A percentile compares a stretch with the other conserved stretches of the same genome.
These are phyloP conservation scores for Caenorhabditis remanei DNA, from an alignment of 1,140 invertebrate species.

Conservation along the genomic window DNA sequence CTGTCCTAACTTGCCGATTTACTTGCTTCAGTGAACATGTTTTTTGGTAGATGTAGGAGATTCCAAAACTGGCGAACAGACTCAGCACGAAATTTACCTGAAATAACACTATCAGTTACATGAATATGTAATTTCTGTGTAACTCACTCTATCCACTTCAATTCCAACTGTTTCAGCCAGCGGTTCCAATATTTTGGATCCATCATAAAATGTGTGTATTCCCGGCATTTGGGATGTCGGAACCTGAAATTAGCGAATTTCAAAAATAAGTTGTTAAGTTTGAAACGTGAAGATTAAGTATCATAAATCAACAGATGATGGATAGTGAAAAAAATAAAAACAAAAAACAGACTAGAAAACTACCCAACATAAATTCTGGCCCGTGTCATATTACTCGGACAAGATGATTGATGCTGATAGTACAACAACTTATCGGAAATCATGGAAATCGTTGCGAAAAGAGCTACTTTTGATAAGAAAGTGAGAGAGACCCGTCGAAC, in stretches of 20 bases:
- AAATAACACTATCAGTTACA: slow-evolving; percentile 70
- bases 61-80: slow-evolving; percentile 84
- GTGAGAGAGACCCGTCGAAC: neutral
- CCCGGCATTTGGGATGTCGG: slow-evolving; percentile 61
- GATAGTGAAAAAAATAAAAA: neutral
- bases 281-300: neutral
- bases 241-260: neutral
- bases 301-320: neutral
- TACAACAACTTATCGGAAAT: slow-evolving; percentile 40
- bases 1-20: slow-evolving; percentile 83
- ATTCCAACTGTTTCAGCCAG: slow-evolving; percentile 65
- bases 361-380: neutral
- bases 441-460: slow-evolving; percentile 5
- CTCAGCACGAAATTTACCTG: slow-evolving; percentile 88
- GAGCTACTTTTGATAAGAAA: slow-evolving; percentile 14
- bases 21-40: slow-evolving; percentile 83
- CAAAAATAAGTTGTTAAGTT: no score
- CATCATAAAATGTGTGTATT: slow-evolving; percentile 67
- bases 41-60: slow-evolving; percentile 85
- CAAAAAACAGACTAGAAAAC: no score
- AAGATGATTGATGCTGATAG: slow-evolving; percentile 43
- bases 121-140: neutral
- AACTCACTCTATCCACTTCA: slow-evolving; percentile 65
- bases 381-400: neutral
- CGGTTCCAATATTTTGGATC: slow-evolving; percentile 65